Evolutionary conservation across 2,113 vertebrate genomes (phyloP).

Genomic region (Pungitius pungitius): DNA sequence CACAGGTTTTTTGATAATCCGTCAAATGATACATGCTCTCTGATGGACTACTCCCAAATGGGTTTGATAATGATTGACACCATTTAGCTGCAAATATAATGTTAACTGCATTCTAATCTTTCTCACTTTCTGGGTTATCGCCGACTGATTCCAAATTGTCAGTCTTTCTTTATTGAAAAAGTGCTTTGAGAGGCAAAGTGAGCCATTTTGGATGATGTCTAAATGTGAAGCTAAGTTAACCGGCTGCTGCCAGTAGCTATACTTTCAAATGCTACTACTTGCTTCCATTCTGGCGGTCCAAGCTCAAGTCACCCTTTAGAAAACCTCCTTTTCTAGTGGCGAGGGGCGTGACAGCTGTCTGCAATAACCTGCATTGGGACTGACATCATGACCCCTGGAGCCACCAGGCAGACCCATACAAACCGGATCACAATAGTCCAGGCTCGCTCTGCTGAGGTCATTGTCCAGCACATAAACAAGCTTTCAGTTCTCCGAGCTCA

Average conservation of each 20-base stretch:
- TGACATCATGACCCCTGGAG: conserved; percentile 37
- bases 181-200: background rate
- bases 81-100: background rate
- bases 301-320: too few relatives aligned
- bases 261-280: too few relatives aligned
- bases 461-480: conserved; percentile 55
- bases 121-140: too few relatives aligned
- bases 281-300: too few relatives aligned
- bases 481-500: conserved; percentile 56
- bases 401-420: conserved; percentile 11
- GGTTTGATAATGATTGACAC: background rate
- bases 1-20: background rate
- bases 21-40: background rate
- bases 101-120: background rate
- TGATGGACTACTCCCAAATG: background rate
- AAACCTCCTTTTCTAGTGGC: too few relatives aligned
- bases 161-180: background rate
- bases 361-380: background rate
- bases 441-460: conserved; percentile 53
- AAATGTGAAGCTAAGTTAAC: too few relatives aligned
- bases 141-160: background rate
- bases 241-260: too few relatives aligned
- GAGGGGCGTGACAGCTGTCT: background rate
- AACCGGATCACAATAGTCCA: conserved; percentile 40
- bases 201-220: too few relatives aligned